Conservation (phyloP, 1,140 invertebrate species). For the Pantala flavescens region DNA sequence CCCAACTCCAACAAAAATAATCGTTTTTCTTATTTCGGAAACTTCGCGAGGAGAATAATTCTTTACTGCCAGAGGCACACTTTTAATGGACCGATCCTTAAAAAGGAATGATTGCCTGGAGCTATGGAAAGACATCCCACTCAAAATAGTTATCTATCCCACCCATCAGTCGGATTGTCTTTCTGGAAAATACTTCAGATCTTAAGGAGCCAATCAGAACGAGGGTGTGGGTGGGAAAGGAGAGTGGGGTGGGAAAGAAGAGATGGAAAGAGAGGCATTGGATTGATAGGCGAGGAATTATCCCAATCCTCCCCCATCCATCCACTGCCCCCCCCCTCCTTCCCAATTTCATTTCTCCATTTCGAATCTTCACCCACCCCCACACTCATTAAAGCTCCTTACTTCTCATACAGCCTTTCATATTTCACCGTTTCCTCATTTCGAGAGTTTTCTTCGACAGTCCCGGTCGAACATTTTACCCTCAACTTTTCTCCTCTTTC, state of each 20-base stretch:
- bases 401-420: background rate
- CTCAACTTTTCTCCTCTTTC: conserved; percentile 1
- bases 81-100: too few species aligned
- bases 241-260: background rate
- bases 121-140: background rate
- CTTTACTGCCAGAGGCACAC: too few species aligned
- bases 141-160: background rate
- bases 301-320: background rate
- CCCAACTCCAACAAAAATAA: too few species aligned
- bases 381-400: conserved; percentile 4
- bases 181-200: background rate
- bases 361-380: background rate
- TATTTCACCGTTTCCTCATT: conserved; percentile 6
- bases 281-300: background rate
- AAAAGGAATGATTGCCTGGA: too few species aligned
- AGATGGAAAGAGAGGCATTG: background rate
- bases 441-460: conserved; percentile 4
- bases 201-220: conserved; percentile 1
- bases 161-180: background rate
- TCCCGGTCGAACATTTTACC: background rate
- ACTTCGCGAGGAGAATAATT: too few species aligned
- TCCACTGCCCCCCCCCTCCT: background rate
- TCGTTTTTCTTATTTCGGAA: too few species aligned
- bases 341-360: conserved; percentile 1
- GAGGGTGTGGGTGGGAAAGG: background rate